phyloP scores from a whole-genome alignment of 2,888 invertebrate species.

The Ennomos quercinarius region DNA sequence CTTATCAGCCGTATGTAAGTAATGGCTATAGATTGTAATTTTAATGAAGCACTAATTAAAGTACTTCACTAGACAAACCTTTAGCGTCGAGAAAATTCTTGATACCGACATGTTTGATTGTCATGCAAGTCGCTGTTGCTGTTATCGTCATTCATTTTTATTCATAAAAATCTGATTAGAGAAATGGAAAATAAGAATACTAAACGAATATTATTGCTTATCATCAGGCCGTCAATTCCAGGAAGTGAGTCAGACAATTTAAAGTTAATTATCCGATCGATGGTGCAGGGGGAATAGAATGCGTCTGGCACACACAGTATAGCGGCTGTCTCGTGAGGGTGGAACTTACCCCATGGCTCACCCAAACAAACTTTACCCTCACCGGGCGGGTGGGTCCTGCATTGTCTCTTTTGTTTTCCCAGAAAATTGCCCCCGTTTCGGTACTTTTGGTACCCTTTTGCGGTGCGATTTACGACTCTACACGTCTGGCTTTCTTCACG shows the following conservation, averaged over 20 bases:
- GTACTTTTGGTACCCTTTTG: conserved; percentile 16
- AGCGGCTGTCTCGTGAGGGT: conserved; percentile 43
- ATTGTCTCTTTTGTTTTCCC: conserved; percentile 44
- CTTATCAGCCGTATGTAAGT: too few relatives aligned
- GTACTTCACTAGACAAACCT: too few relatives aligned
- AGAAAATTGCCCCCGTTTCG: conserved; percentile 39
- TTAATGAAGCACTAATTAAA: too few relatives aligned
- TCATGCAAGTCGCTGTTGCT: conserved; percentile 4
- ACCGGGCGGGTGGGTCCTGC: conserved; percentile 26
- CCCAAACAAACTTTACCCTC: conserved; percentile 61
- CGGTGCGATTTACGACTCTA: conserved; percentile 33
- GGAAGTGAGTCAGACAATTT: conserved; percentile 64
- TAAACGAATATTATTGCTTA: conserved; percentile 16
- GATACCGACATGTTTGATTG: not conserved
- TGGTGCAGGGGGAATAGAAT: conserved; percentile 58
- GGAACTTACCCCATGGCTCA: conserved; percentile 44
- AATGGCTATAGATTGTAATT: too few relatives aligned
- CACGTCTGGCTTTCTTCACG: conserved; percentile 34
- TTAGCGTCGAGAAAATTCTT: too few relatives aligned
- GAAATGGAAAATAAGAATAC: conserved; percentile 2
- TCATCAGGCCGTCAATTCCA: conserved; percentile 37
- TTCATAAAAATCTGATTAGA: conserved; percentile 7
- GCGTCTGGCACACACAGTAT: conserved; percentile 58
- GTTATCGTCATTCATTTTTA: not conserved
- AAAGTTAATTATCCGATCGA: conserved; percentile 69